Evolutionary conservation across 1,140 invertebrate species (phyloP).

Genomic region (Myzus persicae): DNA sequence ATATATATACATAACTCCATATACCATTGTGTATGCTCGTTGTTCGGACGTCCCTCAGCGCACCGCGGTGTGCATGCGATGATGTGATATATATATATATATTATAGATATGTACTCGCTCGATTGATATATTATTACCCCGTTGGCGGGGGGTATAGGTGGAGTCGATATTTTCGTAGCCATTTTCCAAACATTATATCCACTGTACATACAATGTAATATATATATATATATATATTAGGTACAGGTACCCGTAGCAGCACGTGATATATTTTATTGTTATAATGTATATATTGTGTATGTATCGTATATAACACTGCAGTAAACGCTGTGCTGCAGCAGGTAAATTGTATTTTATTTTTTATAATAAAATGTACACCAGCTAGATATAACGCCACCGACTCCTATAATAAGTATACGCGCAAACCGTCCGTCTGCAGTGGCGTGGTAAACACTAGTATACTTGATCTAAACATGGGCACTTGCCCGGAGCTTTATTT

Average conservation of each 20-base stretch:
- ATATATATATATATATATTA: too few relatives aligned
- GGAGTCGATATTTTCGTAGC: slow-evolving; percentile 52
- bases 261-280: background rate
- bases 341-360: background rate
- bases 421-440: background rate
- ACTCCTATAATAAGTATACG: background rate
- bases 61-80: background rate
- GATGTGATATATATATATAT: background rate
- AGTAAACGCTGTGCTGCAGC: background rate
- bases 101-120: background rate
- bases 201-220: too few relatives aligned
- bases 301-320: background rate
- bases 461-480: background rate
- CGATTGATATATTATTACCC: slow-evolving; percentile 8
- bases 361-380: background rate
- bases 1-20: background rate
- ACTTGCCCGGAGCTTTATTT: background rate
- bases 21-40: background rate
- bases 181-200: slow-evolving; percentile 42
- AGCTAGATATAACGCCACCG: too few relatives aligned
- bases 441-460: background rate
- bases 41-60: background rate
- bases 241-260: background rate
- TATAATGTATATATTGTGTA: background rate
- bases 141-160: background rate